Base-by-base conservation (phyloP, 1,140 invertebrate genomes). In the Mactra quadrangularis region DNA sequence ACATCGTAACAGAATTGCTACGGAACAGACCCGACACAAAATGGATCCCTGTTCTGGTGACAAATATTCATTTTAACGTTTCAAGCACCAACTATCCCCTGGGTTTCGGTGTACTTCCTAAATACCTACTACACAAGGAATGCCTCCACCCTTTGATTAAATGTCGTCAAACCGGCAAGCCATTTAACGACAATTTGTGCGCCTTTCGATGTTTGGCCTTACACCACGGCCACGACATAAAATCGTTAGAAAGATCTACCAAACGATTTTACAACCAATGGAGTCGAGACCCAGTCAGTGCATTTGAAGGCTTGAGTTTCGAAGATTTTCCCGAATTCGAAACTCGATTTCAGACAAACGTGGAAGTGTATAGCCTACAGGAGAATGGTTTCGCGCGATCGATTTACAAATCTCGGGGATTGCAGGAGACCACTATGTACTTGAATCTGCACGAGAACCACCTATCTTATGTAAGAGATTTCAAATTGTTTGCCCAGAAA, bases 401-500 rank as follows among this genome's bases (percentile, higher is more conserved):
- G 17, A 41, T 76, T n/a, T n/a, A n/a, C n/a, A n/a, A n/a, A n/a
- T n/a, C n/a, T n/a, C n/a, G n/a, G n/a, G n/a, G n/a, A n/a, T n/a
- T n/a, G n/a, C n/a, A n/a, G n/a, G n/a, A n/a, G n/a, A n/a, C n/a
- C n/a, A n/a, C n/a, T n/a, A n/a, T 83, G 71, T 60, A 75, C 29
- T 27, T 83, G 0, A 68, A 76, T n/a, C 1, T 83, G 27, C 76
- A 33, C 45, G 71, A 83, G n/a, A 68, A 75, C 25, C 81, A 76
- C 35, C 55, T 64, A 11, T 72, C 55, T 1, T 71, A 64, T 17
- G 52, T 68, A 22, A 17, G 35, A 22, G 38, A 66, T 25, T 62
- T 83, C 25, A 19, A 17, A 7, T 13, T 33, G 4, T 76, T 66
- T 27, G 60, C 70, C 13, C 31, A 75, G 27, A 82, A 82, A 33